Conservation (phyloP, 2,888 invertebrate species). For the Cotesia congregata region DNA sequence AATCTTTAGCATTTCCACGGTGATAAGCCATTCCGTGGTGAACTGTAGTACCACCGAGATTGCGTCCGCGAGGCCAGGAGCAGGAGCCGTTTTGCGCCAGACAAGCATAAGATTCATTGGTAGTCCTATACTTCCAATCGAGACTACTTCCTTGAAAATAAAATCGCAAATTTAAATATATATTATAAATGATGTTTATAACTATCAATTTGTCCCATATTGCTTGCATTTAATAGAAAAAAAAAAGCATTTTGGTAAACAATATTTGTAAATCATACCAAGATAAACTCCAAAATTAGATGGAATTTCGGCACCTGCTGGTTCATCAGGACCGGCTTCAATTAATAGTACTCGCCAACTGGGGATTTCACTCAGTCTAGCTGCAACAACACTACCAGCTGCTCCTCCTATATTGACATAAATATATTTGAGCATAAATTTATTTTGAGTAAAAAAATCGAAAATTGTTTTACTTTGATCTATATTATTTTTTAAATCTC, state of each 20-base stretch:
- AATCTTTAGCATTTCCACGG: conserved; percentile 81
- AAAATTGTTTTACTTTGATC: background rate
- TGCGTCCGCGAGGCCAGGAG: conserved; percentile 80
- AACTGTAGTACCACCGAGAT: conserved; percentile 79
- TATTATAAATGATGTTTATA: no score
- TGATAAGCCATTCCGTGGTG: conserved; percentile 89
- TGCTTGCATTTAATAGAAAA: no score
- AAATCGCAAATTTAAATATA: background rate
- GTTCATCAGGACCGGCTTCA: conserved; percentile 81
- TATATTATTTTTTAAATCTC: background rate
- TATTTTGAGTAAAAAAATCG: background rate
- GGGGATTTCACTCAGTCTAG: conserved; percentile 75
- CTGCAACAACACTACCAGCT: conserved; percentile 76
- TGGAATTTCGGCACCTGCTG: conserved; percentile 71
- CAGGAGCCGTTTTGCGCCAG: conserved; percentile 72
- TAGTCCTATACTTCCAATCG: conserved; percentile 79
- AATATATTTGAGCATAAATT: background rate
- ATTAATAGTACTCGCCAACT: conserved; percentile 77
- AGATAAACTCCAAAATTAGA: conserved; percentile 55
- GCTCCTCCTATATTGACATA: conserved; percentile 71
- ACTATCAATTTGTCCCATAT: no score
- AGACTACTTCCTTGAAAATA: conserved; percentile 68
- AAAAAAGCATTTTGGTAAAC: no score
- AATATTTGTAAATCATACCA: conserved; percentile 47
- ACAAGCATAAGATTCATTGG: conserved; percentile 76